Evolutionary conservation across 1,140 invertebrate genomes (phyloP), one percentile per base, ranked within the genome.

Genomic region (Meteorus sp.): DNA sequence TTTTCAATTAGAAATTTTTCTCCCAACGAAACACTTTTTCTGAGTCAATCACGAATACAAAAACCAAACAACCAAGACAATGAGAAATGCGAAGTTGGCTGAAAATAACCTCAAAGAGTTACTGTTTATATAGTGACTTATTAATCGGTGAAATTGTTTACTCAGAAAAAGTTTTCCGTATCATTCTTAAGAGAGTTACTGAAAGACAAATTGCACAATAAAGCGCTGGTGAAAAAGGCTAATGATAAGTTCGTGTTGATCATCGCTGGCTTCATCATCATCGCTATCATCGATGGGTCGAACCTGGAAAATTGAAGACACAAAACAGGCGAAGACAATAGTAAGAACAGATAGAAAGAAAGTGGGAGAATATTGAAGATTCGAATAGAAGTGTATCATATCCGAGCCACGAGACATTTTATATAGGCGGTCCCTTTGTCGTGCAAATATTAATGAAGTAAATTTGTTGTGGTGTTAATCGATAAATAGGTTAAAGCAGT

Each of bases 331-430:
- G n/a, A n/a, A n/a, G 54, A 75, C 67, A 76, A 29, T 3, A 27
- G 25, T 13, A 44, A 29, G 22, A 56, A 41, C 41, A 6, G 43
- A 27, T 20, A 23, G 25, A 6, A 20, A 37, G 15, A 37, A 56
- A 33, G 31, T 23, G 31, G 23, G 43, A 50, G 20, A 39, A 5
- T n/a, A 15, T n/a, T 39, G 3, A 39, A 39, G 13, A 8, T 22
- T 25, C 25, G 20, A 23, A 29, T 25, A 8, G 61, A 77, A 74
- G 68, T 72, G 70, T 77, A 84, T 84, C 83, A 85, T 85, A 85
- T 85, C 84, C 83, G 83, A 85, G 83, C 83, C 83, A 83, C 75
- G 71, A 79, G 70, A 75, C 70, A 66, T 57, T 50, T 29, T 50
- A 23, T 66, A 68, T 68, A n/a, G n/a, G n/a, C n/a, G n/a, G 65